Evolutionary conservation across 2,888 invertebrate genomes (phyloP).

Genomic region (Macrophya alboannulata): DNA sequence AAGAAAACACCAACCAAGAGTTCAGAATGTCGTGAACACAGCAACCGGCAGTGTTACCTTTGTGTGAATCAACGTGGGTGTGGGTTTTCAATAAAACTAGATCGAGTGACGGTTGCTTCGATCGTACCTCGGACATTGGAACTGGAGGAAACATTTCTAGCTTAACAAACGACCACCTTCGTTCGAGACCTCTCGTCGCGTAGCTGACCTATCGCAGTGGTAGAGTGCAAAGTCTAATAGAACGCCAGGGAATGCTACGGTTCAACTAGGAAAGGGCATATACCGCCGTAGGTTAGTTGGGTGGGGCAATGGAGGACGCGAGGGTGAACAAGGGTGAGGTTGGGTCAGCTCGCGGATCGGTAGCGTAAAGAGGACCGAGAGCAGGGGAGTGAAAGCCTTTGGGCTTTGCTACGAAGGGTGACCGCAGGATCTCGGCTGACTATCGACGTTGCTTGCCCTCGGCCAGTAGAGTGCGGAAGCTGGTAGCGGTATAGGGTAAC

Average conservation of each 20-base stretch:
- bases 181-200: slow-evolving; percentile 53
- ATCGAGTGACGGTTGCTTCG: slow-evolving; percentile 24
- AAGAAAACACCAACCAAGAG: neutral
- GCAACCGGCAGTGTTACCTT: neutral
- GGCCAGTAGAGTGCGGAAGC: slow-evolving; percentile 60
- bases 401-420: slow-evolving; percentile 75
- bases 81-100: slow-evolving; percentile 24
- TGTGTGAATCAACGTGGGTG: neutral
- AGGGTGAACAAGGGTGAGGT: slow-evolving; percentile 48
- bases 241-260: slow-evolving; percentile 52
- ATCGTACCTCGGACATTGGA: slow-evolving; percentile 44
- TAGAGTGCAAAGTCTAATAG: slow-evolving; percentile 56
- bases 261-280: slow-evolving; percentile 49
- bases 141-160: slow-evolving; percentile 44
- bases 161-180: slow-evolving; percentile 50
- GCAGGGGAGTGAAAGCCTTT: slow-evolving; percentile 67
- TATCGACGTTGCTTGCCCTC: slow-evolving; percentile 74
- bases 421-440: slow-evolving; percentile 76
- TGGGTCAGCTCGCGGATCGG: slow-evolving; percentile 52
- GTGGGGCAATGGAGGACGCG: slow-evolving; percentile 50
- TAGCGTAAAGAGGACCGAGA: slow-evolving; percentile 62
- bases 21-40: neutral
- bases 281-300: slow-evolving; percentile 39
- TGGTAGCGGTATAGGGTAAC: slow-evolving; percentile 69
- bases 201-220: slow-evolving; percentile 55